Conservation (phyloP, 2,888 invertebrate genomes). For the Microplitis manilae region DNA sequence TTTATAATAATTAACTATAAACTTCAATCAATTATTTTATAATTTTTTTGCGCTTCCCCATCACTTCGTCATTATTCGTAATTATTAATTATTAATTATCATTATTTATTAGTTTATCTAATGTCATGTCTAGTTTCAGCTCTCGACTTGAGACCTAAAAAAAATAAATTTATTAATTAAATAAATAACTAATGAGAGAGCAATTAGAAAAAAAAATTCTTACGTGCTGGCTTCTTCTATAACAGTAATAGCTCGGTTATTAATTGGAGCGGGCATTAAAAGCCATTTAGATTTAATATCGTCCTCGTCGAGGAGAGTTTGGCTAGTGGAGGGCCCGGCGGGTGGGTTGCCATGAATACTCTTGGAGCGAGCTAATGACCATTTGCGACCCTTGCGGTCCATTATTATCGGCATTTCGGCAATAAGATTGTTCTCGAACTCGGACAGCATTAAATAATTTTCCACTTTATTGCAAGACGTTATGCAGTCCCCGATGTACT, state of each 20-base stretch:
- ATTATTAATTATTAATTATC: not conserved
- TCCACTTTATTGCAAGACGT: constrained; percentile 90
- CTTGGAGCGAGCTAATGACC: constrained; percentile 78
- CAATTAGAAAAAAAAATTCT: constrained; percentile 26
- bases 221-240: constrained; percentile 80
- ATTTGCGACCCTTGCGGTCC: constrained; percentile 81
- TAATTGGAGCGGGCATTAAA: constrained; percentile 70
- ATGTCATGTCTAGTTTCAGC: not conserved
- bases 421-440: constrained; percentile 88
- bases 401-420: constrained; percentile 83
- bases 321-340: constrained; percentile 34
- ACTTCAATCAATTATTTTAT: not conserved
- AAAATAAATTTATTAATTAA: not conserved
- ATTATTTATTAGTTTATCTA: not conserved
- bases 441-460: constrained; percentile 88
- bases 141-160: constrained; percentile 12
- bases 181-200: not conserved
- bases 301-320: constrained; percentile 52
- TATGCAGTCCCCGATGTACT: constrained; percentile 87
- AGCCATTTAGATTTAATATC: constrained; percentile 68
- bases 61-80: not conserved
- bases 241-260: constrained; percentile 82
- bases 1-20: not conserved
- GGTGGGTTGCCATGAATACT: constrained; percentile 47
- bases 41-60: not conserved